These are phyloP conservation scores for Semnopithecus entellus DNA, from an alignment of 2,113 vertebrate genomes.

Conservation along the genomic window DNA sequence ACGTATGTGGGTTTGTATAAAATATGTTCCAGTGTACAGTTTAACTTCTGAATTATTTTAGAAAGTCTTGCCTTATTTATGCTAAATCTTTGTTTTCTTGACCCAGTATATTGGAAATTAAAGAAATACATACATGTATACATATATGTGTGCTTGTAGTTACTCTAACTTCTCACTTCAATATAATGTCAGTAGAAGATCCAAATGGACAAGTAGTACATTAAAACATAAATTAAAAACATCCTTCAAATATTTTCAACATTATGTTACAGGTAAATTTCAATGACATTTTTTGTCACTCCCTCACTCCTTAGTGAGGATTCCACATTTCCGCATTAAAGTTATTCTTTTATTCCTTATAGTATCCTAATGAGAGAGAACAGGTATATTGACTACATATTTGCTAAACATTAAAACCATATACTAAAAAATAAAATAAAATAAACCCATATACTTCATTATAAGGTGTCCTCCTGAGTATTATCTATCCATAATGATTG, in stretches of 20 bases:
- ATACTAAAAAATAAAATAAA: background rate
- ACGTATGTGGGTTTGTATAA: background rate
- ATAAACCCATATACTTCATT: background rate
- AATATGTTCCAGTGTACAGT: background rate
- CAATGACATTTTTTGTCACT: background rate
- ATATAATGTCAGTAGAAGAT: background rate
- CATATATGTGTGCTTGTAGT: background rate
- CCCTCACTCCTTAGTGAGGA: background rate
- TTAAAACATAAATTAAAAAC: slow-evolving; percentile 8
- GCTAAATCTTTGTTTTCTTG: slow-evolving; percentile 1
- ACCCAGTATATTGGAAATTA: background rate
- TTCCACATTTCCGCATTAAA: slow-evolving; percentile 16
- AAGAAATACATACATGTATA: background rate
- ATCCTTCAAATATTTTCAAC: background rate
- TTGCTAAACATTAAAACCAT: background rate
- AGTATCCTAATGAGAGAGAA: background rate
- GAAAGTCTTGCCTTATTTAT: background rate
- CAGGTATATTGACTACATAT: background rate
- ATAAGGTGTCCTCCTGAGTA: background rate
- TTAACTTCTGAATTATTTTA: background rate
- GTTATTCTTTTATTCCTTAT: background rate
- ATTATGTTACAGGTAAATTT: background rate
- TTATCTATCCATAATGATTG: background rate
- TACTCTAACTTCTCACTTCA: background rate
- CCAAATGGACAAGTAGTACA: background rate